Conservation (phyloP, 2,113 vertebrate species). For the Sphaerodactylus townsendi region DNA sequence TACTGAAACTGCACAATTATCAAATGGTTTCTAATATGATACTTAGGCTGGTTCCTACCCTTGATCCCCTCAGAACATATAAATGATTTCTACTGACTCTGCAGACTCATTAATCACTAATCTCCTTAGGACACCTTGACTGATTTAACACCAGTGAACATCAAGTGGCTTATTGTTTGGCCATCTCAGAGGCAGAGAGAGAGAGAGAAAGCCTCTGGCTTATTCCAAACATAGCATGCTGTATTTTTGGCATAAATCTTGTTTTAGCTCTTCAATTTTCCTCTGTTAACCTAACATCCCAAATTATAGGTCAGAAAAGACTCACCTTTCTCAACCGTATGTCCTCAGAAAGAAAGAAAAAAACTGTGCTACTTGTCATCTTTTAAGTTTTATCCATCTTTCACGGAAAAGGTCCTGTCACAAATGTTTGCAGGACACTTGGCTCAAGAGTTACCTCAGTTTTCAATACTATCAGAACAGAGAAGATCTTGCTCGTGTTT, state of each 20-base stretch:
- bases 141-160: constrained; percentile 69
- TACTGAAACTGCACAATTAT: constrained; percentile 56
- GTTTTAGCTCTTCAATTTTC: constrained; percentile 34
- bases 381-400: constrained; percentile 19
- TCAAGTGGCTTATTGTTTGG: constrained; percentile 65
- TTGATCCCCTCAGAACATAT: constrained; percentile 51
- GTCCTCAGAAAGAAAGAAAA: neutral
- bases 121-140: constrained; percentile 60
- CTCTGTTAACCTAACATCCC: constrained; percentile 9
- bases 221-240: constrained; percentile 36
- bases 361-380: neutral
- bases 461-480: neutral
- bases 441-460: neutral
- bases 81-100: constrained; percentile 70
- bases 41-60: constrained; percentile 37
- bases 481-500: neutral
- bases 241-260: constrained; percentile 51
- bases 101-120: constrained; percentile 58
- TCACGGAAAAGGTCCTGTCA: constrained; percentile 19
- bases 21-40: constrained; percentile 64
- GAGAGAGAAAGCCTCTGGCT: neutral
- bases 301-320: constrained; percentile 32
- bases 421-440: neutral
- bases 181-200: constrained; percentile 24
- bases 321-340: constrained; percentile 31